Evolutionary conservation across 2,888 invertebrate genomes (phyloP), one percentile per base, ranked within the genome.

Genomic region (Drosophila rellima): DNA sequence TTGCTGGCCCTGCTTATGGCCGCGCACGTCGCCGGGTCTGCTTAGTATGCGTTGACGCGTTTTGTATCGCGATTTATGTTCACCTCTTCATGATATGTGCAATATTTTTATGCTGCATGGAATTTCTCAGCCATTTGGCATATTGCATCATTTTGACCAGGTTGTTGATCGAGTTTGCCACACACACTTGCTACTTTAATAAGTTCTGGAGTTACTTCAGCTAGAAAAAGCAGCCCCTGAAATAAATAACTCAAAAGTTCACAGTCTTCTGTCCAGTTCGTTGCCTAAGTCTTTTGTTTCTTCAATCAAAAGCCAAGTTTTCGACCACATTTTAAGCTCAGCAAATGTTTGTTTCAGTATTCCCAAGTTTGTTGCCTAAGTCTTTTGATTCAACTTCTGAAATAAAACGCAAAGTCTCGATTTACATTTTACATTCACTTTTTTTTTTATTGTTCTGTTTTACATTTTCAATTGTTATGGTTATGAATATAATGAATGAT

Each of bases 401-500:
- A 64, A 57, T 51, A 33, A 67, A 78, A 66, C 8, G 35, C 26
- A 6, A n/a, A 40, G 33, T 56, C 26, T 17, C 17, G 31, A 10
- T 63, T 69, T 89, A 86, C 84, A 88, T 89, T 90, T 90, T 89
- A 89, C 90, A 83, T 90, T 90, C 88, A 83, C 78, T 88, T 88
- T 80, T 86, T 86, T 86, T 55, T 84, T 80, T 78, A 74, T 81
- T 88, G 73, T 82, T 82, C 72, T 82, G 81, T 86, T 89, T 86
- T 87, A 81, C 74, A 77, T 85, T 80, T 86, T 81, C 84, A 82
- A 83, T 88, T 77, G 86, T 89, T 87, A 84, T 90, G 87, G 82
- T 89, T 81, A 89, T 90, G 88, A 90, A 89, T 83, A 91, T 88
- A 86, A 88, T 85, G 82, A 82, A 89, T 85, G 84, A 86, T 84